These are phyloP conservation scores for Thryonomys swinderianus DNA, from an alignment of 2,113 vertebrate genomes.

Conservation along the genomic window DNA sequence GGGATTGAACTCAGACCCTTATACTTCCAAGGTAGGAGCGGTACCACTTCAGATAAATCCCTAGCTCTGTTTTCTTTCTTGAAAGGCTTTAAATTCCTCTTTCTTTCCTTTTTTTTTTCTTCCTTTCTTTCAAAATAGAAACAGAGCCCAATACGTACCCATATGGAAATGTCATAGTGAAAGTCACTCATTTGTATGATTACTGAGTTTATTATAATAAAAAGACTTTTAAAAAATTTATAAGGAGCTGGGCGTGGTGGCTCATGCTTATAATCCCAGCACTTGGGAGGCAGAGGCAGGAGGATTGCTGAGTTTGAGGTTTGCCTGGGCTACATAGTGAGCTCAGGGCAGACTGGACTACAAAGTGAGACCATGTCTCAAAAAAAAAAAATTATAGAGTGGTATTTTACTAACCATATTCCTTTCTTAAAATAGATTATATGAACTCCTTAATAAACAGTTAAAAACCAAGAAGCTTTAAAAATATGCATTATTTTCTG, in stretches of 20 bases:
- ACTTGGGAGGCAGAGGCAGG: no score
- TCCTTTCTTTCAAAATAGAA: background rate
- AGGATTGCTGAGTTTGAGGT: no score
- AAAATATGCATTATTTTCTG: background rate
- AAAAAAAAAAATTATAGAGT: background rate
- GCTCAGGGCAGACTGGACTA: no score
- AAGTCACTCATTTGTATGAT: background rate
- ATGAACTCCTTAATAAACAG: background rate
- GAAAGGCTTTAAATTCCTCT: background rate
- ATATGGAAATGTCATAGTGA: background rate
- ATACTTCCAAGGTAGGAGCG: no score
- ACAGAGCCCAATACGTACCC: background rate
- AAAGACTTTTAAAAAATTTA: background rate
- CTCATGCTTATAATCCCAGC: no score
- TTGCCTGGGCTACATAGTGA: no score
- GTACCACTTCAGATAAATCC: no score
- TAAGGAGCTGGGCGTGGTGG: no score
- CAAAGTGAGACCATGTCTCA: no score
- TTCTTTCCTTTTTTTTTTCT: background rate
- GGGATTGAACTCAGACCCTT: no score
- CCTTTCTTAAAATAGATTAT: background rate
- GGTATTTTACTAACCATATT: background rate
- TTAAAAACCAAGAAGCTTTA: background rate
- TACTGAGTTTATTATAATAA: background rate
- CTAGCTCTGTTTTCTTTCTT: no score